A percentile compares a stretch with the other conserved stretches of the same genome.
Conservation (phyloP, 2,113 vertebrate species). For the Vombatus ursinus region DNA sequence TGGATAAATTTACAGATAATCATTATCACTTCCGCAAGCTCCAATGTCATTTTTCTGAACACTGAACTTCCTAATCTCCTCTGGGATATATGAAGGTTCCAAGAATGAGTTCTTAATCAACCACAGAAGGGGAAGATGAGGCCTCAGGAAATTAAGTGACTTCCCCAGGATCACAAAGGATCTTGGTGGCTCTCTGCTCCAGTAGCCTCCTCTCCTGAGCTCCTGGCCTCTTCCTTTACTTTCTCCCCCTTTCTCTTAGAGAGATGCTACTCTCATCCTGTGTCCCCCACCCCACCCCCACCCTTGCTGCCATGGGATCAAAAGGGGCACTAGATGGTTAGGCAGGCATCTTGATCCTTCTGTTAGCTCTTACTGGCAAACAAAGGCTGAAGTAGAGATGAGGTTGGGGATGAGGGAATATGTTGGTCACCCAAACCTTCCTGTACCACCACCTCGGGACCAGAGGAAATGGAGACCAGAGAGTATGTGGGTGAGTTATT, state of each 20-base stretch:
- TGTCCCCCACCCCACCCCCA: too few species aligned
- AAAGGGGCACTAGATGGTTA: background rate
- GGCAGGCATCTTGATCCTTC: background rate
- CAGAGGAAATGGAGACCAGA: background rate
- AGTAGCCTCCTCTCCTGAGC: background rate
- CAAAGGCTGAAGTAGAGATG: background rate
- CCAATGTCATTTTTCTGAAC: background rate
- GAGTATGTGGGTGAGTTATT: rapidly evolving
- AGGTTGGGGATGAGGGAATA: background rate
- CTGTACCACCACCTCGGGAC: background rate
- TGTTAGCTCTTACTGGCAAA: background rate
- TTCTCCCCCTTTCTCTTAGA: background rate
- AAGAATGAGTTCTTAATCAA: background rate
- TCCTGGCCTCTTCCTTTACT: background rate
- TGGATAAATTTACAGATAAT: background rate
- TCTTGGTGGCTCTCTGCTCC: background rate
- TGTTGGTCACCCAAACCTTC: background rate
- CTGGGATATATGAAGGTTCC: background rate
- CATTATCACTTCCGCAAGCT: background rate
- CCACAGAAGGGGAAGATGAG: background rate
- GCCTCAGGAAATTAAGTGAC: background rate
- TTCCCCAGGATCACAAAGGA: background rate
- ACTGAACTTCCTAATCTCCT: too few species aligned
- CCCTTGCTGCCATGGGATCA: background rate
- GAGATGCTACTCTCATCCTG: too few species aligned